Conservation (phyloP, 2,113 vertebrate genomes). For the Columba janthina region DNA sequence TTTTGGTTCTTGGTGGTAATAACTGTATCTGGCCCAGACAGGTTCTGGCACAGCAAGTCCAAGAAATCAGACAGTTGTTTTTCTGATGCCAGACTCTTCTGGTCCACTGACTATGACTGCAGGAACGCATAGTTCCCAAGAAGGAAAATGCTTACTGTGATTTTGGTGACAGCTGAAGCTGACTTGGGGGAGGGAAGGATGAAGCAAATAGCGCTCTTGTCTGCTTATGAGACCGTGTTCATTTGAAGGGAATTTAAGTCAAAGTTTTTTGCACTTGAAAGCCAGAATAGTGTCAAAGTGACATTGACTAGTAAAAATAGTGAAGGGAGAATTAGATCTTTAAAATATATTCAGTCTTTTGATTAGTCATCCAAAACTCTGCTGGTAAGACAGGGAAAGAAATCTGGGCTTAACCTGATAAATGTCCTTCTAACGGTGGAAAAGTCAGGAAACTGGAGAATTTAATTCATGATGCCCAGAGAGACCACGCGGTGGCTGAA, state of each 20-base stretch:
- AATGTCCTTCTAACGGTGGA: neutral
- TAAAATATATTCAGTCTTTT: slow-evolving; percentile 30
- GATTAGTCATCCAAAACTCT: slow-evolving; percentile 49
- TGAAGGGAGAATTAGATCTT: slow-evolving; percentile 34
- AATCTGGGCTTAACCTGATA: slow-evolving; percentile 58
- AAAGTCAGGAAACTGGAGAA: neutral
- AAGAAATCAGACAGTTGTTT: slow-evolving; percentile 43
- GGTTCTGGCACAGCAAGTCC: slow-evolving; percentile 34
- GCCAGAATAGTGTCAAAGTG: slow-evolving; percentile 46
- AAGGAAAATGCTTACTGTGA: slow-evolving; percentile 58
- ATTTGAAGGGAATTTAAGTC: slow-evolving; percentile 1
- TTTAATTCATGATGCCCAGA: neutral
- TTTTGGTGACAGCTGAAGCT: slow-evolving; percentile 59
- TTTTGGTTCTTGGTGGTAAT: neutral
- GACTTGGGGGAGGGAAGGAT: neutral
- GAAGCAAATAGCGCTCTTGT: neutral
- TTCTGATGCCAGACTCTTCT: slow-evolving; percentile 22
- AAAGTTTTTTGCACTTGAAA: slow-evolving; percentile 9
- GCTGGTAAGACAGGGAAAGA: slow-evolving; percentile 26
- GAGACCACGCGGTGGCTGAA: neutral
- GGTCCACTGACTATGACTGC: slow-evolving; percentile 43
- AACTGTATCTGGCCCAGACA: slow-evolving; percentile 7
- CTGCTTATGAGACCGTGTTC: neutral
- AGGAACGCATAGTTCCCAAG: slow-evolving; percentile 54
- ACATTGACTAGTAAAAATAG: slow-evolving; percentile 34